Evolutionary conservation across 2,113 vertebrate genomes (phyloP), one percentile per base, ranked within the genome.

Genomic region (Gasterosteus aculeatus): DNA sequence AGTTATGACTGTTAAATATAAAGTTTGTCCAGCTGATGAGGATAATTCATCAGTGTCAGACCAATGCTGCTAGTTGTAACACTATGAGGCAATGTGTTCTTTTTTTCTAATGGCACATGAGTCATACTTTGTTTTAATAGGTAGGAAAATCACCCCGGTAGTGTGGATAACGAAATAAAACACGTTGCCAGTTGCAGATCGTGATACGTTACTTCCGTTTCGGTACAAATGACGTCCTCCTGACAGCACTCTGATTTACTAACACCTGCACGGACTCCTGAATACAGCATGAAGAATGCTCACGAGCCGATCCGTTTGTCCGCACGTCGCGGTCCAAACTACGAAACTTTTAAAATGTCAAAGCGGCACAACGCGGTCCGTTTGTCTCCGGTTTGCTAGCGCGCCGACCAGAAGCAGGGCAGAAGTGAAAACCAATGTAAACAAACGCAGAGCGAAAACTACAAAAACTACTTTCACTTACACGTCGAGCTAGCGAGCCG

Each of bases 381-480:
- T 71, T 33, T 16, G 79, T 69, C 47, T 62, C 2, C 12, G 29
- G 29, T 65, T 26, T 46, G 68, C 19, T 22, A 10, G 61, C 47
- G 42, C 22, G 74, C 56, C 12, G 65, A 65, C 67, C 77, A 44
- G 57, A 54, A 78, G 73, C 74, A 66, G 81, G 72, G 4, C 77
- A 85, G 88, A 92, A 91, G 91, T 87, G 89, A 92, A 90, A 92
- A 90, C 78, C 89, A 84, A 84, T n/a, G 12, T 59, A 70, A 57
- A 66, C 79, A 77, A 74, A 62, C 61, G 57, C 72, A 1, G 26
- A 56, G 29, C 64, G 66, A n/a, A 57, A 74, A 63, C 69, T 57
- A 41, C 81, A 80, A 65, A 65, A 6, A n/a, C 31, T 64, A 90
- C 83, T 92, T 90, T 89, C 87, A 83, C 84, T 91, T 89, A 46